A percentile compares a stretch with the other conserved stretches of the same genome.
Conservation (phyloP, 1,140 invertebrate species). For the Hypothenemus hampei region DNA sequence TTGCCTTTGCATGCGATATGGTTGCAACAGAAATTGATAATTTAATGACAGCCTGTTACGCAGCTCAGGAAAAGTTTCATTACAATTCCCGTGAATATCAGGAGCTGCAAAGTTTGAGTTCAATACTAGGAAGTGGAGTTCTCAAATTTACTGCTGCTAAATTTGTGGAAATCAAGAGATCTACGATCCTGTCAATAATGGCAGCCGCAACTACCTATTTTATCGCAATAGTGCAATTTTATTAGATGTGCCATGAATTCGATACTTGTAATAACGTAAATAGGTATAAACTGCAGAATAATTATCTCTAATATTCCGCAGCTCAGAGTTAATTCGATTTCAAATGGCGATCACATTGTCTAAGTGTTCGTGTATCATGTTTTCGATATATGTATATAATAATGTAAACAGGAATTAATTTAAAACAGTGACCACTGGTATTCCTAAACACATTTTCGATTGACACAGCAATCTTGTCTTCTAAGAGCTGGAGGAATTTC, state of each 20-base stretch:
- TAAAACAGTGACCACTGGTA: background rate
- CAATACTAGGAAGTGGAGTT: background rate
- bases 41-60: background rate
- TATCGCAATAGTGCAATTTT: background rate
- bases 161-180: background rate
- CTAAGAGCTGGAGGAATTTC: too few species aligned
- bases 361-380: too few species aligned
- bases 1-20: background rate
- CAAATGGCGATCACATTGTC: too few species aligned
- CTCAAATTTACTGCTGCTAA: background rate
- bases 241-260: background rate
- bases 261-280: background rate
- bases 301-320: background rate
- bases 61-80: background rate
- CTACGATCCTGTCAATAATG: background rate
- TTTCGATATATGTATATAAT: too few species aligned
- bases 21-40: background rate
- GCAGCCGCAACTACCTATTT: background rate
- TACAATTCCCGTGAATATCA: too few species aligned
- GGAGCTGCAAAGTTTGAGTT: background rate
- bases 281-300: background rate
- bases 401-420: too few species aligned
- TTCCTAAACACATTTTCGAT: too few species aligned
- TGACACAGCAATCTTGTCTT: too few species aligned
- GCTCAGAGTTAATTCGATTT: background rate